Evolutionary conservation across 2,888 invertebrate species (phyloP), one percentile per base, ranked within the genome.

Genomic region (Chloroclystis v-ata): DNA sequence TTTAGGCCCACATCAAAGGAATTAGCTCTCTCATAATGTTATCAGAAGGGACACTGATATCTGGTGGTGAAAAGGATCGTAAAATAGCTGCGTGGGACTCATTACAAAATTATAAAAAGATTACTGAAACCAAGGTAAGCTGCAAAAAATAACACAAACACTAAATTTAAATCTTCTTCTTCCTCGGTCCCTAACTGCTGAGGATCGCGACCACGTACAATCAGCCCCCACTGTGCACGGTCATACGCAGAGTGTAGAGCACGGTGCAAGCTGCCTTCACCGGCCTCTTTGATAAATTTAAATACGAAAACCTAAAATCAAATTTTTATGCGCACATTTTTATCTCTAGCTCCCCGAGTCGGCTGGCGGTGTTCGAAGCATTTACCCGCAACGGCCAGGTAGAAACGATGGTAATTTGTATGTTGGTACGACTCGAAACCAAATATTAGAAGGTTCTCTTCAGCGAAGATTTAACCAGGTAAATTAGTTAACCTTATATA

Each of bases 61-160:
- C 97, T 0, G 97, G 97, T 0, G 97, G 97, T 0, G 97, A 96
- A 66, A 95, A 95, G 64, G 96, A 96, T 71, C 89, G 96, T 25
- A 94, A 95, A 81, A 94, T 97, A 57, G 95, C 95, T 0, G 96
- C 97, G 0, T 97, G 97, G 97, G 96, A 97, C 71, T 93, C 96
- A 0, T 78, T 95, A 51, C 95, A 96, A 72, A 95, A 95, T 72
- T 97, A 96, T 74, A 95, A 95, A 76, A 92, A 94, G 69, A 95
- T 97, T 60, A 95, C 95, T 0, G 96, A 96, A 67, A 94, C 95
- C 0, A 96, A 96, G 90, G 95, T 95, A 26, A n/a, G n/a, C n/a
- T n/a, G n/a, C n/a, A n/a, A n/a, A n/a, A n/a, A n/a, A n/a, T n/a
- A n/a, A n/a, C n/a, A n/a, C n/a, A n/a, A n/a, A n/a, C n/a, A n/a